A percentile compares a stretch with the other conserved stretches of the same genome.
Conservation (phyloP, 2,888 invertebrate genomes). For the Dicycla oo region DNA sequence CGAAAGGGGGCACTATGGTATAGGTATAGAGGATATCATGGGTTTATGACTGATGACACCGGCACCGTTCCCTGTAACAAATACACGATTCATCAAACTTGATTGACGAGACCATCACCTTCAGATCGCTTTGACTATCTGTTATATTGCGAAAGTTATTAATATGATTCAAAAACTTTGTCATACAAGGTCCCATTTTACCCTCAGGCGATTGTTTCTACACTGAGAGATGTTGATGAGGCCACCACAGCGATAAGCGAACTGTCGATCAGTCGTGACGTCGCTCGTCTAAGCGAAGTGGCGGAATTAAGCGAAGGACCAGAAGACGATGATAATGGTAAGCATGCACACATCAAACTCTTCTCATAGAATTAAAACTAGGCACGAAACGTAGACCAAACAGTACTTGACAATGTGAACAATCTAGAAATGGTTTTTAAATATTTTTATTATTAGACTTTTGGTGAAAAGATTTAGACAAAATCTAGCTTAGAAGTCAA, state of each 20-base stretch:
- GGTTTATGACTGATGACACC: too few species aligned
- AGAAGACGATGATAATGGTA: conserved; percentile 94
- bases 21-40: too few species aligned
- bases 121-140: background rate
- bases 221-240: conserved; percentile 92
- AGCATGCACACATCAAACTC: conserved; percentile 64
- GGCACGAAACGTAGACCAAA: conserved; percentile 47
- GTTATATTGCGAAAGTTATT: conserved; percentile 9
- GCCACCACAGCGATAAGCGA: conserved; percentile 89
- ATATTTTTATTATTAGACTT: conserved; percentile 36
- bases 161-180: conserved; percentile 34
- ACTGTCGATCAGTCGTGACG: conserved; percentile 91
- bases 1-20: too few species aligned
- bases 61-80: too few species aligned
- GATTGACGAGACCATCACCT: background rate
- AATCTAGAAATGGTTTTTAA: conserved; percentile 37
- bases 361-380: conserved; percentile 49
- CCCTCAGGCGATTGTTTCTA: conserved; percentile 87
- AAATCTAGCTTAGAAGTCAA: conserved; percentile 39
- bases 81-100: too few species aligned
- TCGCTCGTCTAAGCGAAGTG: conserved; percentile 93
- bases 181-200: conserved; percentile 71
- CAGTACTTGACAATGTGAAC: conserved; percentile 26
- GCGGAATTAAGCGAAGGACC: conserved; percentile 93
- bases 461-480: conserved; percentile 27